Evolutionary conservation across 2,888 invertebrate species (phyloP), one percentile per base, ranked within the genome.

Genomic region (Chloroclysta siterata): DNA sequence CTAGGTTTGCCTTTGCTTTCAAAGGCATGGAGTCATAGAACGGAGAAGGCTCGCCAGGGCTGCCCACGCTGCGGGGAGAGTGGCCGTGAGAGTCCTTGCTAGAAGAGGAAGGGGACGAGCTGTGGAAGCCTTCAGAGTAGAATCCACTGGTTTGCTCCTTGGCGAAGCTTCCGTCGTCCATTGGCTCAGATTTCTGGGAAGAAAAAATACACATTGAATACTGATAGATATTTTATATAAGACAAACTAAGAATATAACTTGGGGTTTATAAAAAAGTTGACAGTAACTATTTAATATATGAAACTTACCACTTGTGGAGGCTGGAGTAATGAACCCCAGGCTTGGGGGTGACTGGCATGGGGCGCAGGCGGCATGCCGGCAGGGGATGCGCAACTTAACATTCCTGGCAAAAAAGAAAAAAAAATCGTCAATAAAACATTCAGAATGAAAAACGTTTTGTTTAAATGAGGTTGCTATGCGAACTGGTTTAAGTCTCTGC

Each of bases 111-210:
- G 94, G 94, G 0, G 95, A 94, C 0, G 94, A 93, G 65, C 94
- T 94, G 72, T 93, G 94, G 74, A 94, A 94, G 2, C 93, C 93
- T 72, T 94, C 94, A n/a, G 94, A 94, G 73, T 94, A 94, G 72
- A 95, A 95, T 7, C 94, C 93, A 63, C 95, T 94, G 0, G 94
- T 93, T 72, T 94, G 95, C 66, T 94, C 94, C 74, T 94, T 94
- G 7, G 89, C 73, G 73, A 88, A 93, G 69, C 82, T 88, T 50
- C 84, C 83, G 11, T 88, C 91, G 68, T 89, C 91, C 87, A 82
- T 90, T 62, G 82, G 91, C 81, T 94, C 94, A 66, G 93, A 86
- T 93, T 95, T 95, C 95, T 95, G 88, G 13, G 91, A 85, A 82
- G 64, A 81, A 80, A 62, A 65, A 17, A 55, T 28, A 42, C 15